Base-by-base conservation (phyloP, 1,140 invertebrate species). In the Neodiprion fabricii region DNA sequence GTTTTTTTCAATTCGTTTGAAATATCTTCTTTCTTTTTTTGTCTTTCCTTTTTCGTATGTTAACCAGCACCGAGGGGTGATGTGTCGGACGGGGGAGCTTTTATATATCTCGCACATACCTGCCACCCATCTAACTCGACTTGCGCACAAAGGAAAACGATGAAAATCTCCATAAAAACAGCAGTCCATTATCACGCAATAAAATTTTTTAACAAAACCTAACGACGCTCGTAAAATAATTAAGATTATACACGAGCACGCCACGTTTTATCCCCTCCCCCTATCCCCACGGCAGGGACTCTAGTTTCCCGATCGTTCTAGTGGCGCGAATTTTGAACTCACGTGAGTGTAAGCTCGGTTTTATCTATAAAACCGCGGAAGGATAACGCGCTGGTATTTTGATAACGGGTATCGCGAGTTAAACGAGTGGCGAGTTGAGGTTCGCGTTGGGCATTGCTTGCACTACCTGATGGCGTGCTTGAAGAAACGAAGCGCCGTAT, bases 211-310 rank as follows among this genome's bases (percentile, higher is more conserved):
- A 69, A 69, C 67, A 69, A 69, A 69, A 69, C 67, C 67, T 69
- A 69, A 69, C 40, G 67, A 69, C 21, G 40, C n/a, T 71, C 70
- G 70, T 71, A 50, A 71, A 71, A 47, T 71, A 71, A 71, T 71
- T 71, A 71, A 48, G 48, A 71, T 71, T 50, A 50, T 23, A 14
- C 48, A 71, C 48, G 11, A 23, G 21, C 53, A 61, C 53, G 53
- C 53, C 9, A 61, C 5, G n/a, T 14, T 17, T 17, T 14, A 61
- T 5, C 9, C 53, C 53, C 53, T 61, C 53, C 11, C 53, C 7
- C 4, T 9, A 9, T 61, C 53, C 53, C 53, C 9, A 0, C 53
- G 3, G 53, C n/a, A 17, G n/a, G 4, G n/a, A 17, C 53, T 17
- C 53, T 61, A 0, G 53, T 61, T 40, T 40, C 28, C 11, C 5